phyloP scores from a whole-genome alignment of 2,888 invertebrate genomes.

The Drosophila borealis region DNA sequence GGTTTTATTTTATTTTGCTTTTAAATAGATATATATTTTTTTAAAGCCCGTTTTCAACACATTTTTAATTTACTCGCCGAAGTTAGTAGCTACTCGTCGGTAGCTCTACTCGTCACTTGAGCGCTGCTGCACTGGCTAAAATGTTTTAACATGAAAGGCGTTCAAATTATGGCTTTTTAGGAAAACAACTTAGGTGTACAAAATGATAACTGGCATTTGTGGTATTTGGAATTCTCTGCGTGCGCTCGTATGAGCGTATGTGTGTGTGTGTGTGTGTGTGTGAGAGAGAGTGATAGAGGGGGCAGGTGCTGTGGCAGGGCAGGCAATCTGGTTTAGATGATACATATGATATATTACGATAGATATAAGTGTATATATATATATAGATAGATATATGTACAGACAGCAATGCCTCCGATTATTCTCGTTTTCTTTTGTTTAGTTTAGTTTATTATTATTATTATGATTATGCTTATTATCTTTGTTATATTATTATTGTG shows the following conservation, averaged over 20 bases:
- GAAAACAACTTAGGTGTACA: conserved; percentile 49
- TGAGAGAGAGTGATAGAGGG: not conserved
- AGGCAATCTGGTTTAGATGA: not conserved
- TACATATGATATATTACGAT: not conserved
- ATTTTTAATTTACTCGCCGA: not conserved
- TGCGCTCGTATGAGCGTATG: not conserved
- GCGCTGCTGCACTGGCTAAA: too few species aligned
- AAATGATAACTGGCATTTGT: conserved; percentile 39
- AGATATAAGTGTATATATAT: not conserved
- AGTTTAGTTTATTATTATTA: conserved; percentile 18
- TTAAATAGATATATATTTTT: not conserved
- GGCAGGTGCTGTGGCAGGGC: conserved; percentile 9
- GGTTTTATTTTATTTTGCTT: not conserved
- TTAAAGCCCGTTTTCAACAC: not conserved
- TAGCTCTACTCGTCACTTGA: conserved; percentile 1
- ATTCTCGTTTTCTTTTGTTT: not conserved
- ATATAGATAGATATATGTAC: conserved; percentile 6
- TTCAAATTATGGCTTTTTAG: conserved; percentile 11
- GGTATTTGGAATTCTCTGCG: conserved; percentile 27
- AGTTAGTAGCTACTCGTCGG: not conserved
- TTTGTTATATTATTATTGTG: conserved; percentile 7
- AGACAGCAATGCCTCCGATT: conserved; percentile 3
- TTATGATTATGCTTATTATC: not conserved
- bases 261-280: not conserved
- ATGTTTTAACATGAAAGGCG: too few species aligned